Evolutionary conservation across 2,888 invertebrate genomes (phyloP).

Genomic region (Lysandra coridon): DNA sequence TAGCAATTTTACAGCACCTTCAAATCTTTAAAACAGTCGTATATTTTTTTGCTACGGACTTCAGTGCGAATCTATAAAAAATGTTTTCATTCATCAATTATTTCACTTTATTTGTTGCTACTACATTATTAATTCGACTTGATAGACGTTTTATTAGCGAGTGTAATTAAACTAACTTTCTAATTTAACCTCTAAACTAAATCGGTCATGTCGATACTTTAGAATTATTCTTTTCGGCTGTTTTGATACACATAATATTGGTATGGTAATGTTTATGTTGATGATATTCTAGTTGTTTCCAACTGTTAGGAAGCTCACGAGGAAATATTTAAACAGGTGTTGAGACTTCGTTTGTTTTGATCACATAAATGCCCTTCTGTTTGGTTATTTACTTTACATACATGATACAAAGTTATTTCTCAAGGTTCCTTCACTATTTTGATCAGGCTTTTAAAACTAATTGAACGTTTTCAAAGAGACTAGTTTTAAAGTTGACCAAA

Average conservation of each 20-base stretch:
- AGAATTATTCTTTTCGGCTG: not conserved
- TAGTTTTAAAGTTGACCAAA: constrained; percentile 8
- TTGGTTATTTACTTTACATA: not conserved
- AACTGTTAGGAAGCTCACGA: not conserved
- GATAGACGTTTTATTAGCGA: not conserved
- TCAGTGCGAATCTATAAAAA: too few relatives aligned
- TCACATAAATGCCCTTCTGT: not conserved
- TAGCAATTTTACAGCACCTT: not conserved
- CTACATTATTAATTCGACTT: not conserved
- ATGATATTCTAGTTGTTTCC: not conserved
- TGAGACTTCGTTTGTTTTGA: not conserved
- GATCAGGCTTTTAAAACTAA: not conserved
- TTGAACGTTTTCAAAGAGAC: not conserved
- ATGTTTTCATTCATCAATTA: too few relatives aligned
- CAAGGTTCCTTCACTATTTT: not conserved
- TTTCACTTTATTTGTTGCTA: not conserved
- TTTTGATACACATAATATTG: not conserved
- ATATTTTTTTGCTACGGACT: too few relatives aligned
- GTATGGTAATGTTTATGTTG: not conserved
- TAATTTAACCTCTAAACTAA: not conserved
- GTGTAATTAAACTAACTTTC: not conserved
- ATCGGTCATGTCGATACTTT: not conserved
- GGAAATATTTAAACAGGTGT: not conserved
- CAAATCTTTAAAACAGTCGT: too few relatives aligned
- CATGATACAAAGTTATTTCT: not conserved